These are phyloP conservation scores for Morbakka virulenta DNA, from an alignment of 30 jellyfish, hydroid and myxozoan species.

Conservation along the genomic window DNA sequence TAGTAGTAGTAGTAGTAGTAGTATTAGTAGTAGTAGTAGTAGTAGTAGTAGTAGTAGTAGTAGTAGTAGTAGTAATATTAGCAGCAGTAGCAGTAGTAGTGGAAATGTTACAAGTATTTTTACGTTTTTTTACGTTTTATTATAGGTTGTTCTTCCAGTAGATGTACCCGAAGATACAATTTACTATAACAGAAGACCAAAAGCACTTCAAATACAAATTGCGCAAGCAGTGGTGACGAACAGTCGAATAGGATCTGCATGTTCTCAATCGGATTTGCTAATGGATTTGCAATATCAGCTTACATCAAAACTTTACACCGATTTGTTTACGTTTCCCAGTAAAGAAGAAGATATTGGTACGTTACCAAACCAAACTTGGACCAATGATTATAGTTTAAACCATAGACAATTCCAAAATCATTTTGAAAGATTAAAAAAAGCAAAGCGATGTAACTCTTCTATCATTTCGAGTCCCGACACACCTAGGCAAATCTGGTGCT, in stretches of 20 bases:
- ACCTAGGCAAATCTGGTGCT: constrained; percentile 87
- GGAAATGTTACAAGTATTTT: too few relatives aligned
- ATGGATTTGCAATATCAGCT: constrained; percentile 78
- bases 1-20: too few relatives aligned
- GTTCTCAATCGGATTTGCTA: constrained; percentile 80
- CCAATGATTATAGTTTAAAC: constrained; percentile 79
- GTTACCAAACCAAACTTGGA: constrained; percentile 82
- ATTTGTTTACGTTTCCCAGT: constrained; percentile 61
- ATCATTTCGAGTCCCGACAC: constrained; percentile 10
- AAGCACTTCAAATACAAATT: constrained; percentile 72
- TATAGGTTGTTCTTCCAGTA: too few relatives aligned
- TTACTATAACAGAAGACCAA: constrained; percentile 81
- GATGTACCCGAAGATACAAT: background rate
- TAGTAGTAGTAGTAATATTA: too few relatives aligned
- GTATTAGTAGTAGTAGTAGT: too few relatives aligned
- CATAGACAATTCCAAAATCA: constrained; percentile 65
- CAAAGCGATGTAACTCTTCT: too few relatives aligned
- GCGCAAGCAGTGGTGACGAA: constrained; percentile 92
- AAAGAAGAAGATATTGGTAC: constrained; percentile 46
- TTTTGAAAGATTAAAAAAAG: constrained; percentile 26
- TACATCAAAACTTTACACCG: constrained; percentile 73
- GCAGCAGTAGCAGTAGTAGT: too few relatives aligned
- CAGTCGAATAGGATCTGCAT: constrained; percentile 77
- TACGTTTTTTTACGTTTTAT: too few relatives aligned
- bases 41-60: too few relatives aligned